These are phyloP conservation scores for Anaspis maculata DNA, from an alignment of 2,888 invertebrate species.

Conservation along the genomic window DNA sequence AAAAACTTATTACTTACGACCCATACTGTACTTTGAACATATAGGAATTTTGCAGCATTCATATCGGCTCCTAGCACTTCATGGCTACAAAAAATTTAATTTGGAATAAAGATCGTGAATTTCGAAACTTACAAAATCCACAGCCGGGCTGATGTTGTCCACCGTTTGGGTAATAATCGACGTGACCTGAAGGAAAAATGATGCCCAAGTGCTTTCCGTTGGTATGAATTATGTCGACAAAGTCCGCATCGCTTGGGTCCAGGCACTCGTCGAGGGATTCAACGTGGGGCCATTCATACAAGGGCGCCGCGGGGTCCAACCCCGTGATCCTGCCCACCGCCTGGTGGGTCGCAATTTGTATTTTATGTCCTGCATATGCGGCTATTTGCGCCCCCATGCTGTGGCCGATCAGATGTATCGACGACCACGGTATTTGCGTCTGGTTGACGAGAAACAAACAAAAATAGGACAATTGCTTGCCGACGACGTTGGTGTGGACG, in stretches of 20 bases:
- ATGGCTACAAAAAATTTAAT: too few species aligned
- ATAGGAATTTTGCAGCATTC: too few species aligned
- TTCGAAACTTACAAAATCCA: constrained; percentile 26
- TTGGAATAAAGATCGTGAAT: too few species aligned
- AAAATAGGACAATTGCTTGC: constrained; percentile 39
- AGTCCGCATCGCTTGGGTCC: constrained; percentile 43
- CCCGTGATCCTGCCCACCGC: constrained; percentile 42
- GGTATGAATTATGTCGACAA: constrained; percentile 51
- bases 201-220: constrained; percentile 44
- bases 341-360: constrained; percentile 27
- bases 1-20: too few species aligned
- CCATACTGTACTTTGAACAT: too few species aligned
- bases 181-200: constrained; percentile 41
- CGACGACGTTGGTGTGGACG: constrained; percentile 41
- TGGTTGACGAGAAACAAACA: constrained; percentile 23
- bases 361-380: constrained; percentile 38
- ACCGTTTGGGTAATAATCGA: constrained; percentile 56
- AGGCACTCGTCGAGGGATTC: constrained; percentile 38
- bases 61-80: too few species aligned
- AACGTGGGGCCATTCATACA: constrained; percentile 39
- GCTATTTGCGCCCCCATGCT: constrained; percentile 49
- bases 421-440: constrained; percentile 19
- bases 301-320: constrained; percentile 48
- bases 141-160: constrained; percentile 52
- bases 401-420: constrained; percentile 46